Evolutionary conservation across 1,140 invertebrate genomes (phyloP).

Genomic region (Cryptotermes secundus): DNA sequence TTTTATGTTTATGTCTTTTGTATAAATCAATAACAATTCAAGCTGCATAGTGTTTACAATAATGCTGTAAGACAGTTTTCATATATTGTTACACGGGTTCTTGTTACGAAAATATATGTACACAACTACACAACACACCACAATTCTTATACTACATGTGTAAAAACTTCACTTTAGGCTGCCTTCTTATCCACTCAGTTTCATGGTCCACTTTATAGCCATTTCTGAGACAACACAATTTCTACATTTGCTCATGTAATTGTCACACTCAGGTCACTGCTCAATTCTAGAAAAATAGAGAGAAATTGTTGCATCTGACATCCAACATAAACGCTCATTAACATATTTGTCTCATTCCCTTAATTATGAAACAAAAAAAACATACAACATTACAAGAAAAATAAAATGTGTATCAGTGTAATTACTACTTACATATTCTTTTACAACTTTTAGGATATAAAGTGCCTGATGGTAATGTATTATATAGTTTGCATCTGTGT

Average conservation of each 20-base stretch:
- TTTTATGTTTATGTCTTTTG: not conserved
- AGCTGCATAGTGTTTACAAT: not conserved
- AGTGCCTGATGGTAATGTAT: too few species aligned
- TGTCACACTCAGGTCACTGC: not conserved
- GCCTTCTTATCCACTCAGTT: not conserved
- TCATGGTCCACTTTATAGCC: not conserved
- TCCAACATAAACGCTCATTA: not conserved
- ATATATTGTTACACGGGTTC: not conserved
- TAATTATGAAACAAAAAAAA: not conserved
- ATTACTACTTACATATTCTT: too few species aligned
- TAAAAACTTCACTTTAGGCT: not conserved
- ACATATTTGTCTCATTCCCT: not conserved
- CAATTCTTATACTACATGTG: not conserved
- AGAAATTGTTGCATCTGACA: not conserved
- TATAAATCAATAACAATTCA: not conserved
- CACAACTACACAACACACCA: constrained; percentile 4
- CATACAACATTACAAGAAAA: too few species aligned
- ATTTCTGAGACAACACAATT: not conserved
- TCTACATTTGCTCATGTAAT: not conserved
- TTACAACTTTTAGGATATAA: too few species aligned
- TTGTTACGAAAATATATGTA: constrained; percentile 1
- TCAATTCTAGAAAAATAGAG: not conserved
- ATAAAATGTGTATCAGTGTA: too few species aligned
- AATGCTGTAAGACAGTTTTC: not conserved
- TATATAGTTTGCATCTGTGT: too few species aligned